Evolutionary conservation across 2,113 vertebrate genomes (phyloP), one percentile per base, ranked within the genome.

Genomic region (Antigone vipio): DNA sequence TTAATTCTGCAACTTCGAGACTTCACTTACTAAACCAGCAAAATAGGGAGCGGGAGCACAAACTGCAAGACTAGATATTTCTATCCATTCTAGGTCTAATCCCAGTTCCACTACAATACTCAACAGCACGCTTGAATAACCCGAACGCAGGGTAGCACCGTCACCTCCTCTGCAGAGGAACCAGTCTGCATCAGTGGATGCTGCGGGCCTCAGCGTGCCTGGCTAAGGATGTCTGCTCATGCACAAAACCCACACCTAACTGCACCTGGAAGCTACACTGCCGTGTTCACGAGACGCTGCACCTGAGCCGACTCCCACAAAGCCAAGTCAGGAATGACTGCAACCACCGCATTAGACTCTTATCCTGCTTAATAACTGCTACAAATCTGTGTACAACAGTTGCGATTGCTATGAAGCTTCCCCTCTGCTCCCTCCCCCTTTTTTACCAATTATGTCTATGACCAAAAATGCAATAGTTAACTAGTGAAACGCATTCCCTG

Each of bases 131-230:
- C 22, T 15, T 13, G 40, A 55, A 53, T 21, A 27, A 74, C 21
- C 44, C 2, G 3, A 29, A 22, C 3, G 19, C 66, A 56, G 42
- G n/a, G 42, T 11, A 49, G 42, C 53, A 29, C 53, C 19, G 5
- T 2, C 11, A 18, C 38, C 38, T 52, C 15, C 38, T 50, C 45
- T 16, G 38, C 6, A 1, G 32, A 24, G 47, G 11, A 47, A 22
- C 58, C 34, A 24, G 10, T 38, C 49, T 19, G 38, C 40, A 29
- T 8, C 10, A 1, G 38, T 5, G 53, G 60, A 44, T 34, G 60
- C 27, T 2, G 0, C 0, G 2, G 20, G n/a, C 1, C 2, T 12
- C 23, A 34, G 30, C 0, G 0, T 6, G 35, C 26, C 60, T 12
- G 59, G 30, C 42, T 18, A 38, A 16, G 38, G 34, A 20, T 5